A percentile compares a stretch with the other conserved stretches of the same genome.
phyloP scores from a whole-genome alignment of 2,888 invertebrate genomes.

The Agriotes lineatus region DNA sequence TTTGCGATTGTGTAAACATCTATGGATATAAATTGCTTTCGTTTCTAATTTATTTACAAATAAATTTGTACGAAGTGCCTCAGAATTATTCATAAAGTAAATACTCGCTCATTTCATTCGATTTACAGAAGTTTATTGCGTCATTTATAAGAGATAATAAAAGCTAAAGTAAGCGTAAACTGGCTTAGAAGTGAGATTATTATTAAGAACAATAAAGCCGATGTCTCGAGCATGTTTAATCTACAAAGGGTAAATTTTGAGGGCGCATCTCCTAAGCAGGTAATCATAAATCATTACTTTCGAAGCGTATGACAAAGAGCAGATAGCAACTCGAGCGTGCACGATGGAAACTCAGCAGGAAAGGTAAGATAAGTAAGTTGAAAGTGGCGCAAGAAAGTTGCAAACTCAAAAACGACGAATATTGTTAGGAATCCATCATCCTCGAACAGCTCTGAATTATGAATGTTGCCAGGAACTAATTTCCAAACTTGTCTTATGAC shows the following conservation, averaged over 20 bases:
- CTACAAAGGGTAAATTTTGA: constrained; percentile 23
- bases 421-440: constrained; percentile 39
- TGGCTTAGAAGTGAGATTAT: constrained; percentile 4
- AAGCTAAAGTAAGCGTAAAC: constrained; percentile 22
- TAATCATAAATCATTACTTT: constrained; percentile 41
- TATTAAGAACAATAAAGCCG: constrained; percentile 26
- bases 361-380: constrained; percentile 40
- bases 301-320: constrained; percentile 38
- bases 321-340: constrained; percentile 40
- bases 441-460: constrained; percentile 29
- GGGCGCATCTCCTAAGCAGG: constrained; percentile 21
- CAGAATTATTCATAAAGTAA: too few relatives aligned
- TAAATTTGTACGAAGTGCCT: too few relatives aligned
- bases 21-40: too few relatives aligned
- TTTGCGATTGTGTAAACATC: too few relatives aligned
- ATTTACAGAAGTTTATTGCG: not conserved
- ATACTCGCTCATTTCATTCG: too few relatives aligned
- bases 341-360: constrained; percentile 33
- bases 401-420: constrained; percentile 32
- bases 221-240: constrained; percentile 19
- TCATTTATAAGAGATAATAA: constrained; percentile 15
- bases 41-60: too few relatives aligned
- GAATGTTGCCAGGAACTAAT: constrained; percentile 37
- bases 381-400: constrained; percentile 30
- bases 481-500: constrained; percentile 38